Base-by-base conservation (phyloP, 53 echinoderm and acorn worm genomes). In the Paelopatides confundens region DNA sequence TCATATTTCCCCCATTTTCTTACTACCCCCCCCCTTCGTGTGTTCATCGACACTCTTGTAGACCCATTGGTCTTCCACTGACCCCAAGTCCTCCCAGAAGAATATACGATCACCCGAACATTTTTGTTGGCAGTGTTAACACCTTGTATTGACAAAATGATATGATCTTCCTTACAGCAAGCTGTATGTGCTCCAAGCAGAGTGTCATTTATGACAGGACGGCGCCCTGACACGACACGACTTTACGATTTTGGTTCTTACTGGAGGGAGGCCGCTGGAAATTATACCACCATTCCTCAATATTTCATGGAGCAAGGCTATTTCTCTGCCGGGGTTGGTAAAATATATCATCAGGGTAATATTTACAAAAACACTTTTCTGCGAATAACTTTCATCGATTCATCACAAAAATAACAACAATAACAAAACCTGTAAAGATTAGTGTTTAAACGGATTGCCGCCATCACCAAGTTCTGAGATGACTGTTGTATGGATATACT, bases 251-350 rank as follows among this genome's bases (percentile, higher is more conserved):
- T 69, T 31, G 84, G 85, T 3, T 91, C 90, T 28, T 98, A 98
- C 77, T 98, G 98, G 98, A 85, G 98, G 33, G 62, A 48, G 7
- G 62, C 68, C 50, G 91, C 92, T 5, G 98, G 95, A 32, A 98
- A 98, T 90, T 98, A 88, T 85, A 98, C 98, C 43, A 94, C 98
- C 4, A 39, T 98, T 12, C 98, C 98, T 8, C 94, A 98, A 53
- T 92, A 94, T 69, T 91, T 98, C 89, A 98, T 90, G 85, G 91
- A 98, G 14, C 88, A 92, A 54, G 98, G 95, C 13, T 98, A 98
- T 89, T 95, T 94, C 71, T 69, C 98, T 14, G 92, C 94, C 31
- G 90, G 90, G 17, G 76, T 95, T 17, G 98, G 98, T 33, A 98
- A 98, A 71, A 89, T 98, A 17, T 92, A 95, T 30, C 95, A 98